Percentiles rank a stretch among this genome's conserved stretches.
Evolutionary conservation across 2,113 vertebrate genomes (phyloP).

Genomic region (Turnix velox): DNA sequence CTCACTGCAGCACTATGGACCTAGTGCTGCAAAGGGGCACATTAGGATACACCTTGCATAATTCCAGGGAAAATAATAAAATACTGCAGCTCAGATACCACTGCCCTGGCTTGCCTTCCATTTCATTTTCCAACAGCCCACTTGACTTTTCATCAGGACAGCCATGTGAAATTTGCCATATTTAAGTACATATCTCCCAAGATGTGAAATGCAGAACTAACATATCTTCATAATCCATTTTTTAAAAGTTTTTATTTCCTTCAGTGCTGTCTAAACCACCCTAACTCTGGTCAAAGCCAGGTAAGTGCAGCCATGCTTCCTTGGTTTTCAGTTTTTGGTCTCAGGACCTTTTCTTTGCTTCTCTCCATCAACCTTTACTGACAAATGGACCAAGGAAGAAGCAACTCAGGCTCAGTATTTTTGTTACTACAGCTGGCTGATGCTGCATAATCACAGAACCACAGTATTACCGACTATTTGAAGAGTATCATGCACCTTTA

Average conservation of each 20-base stretch:
- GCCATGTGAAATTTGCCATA: neutral
- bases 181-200: neutral
- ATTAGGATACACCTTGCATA: neutral
- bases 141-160: neutral
- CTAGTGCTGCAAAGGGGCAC: neutral
- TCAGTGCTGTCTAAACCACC: neutral
- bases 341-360: neutral
- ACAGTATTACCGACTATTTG: neutral
- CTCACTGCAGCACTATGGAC: neutral
- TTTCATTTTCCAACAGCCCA: neutral
- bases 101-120: neutral
- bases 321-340: neutral
- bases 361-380: neutral
- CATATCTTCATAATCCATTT: accelerated
- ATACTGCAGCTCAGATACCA: neutral
- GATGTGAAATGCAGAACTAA: neutral
- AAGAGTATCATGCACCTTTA: neutral
- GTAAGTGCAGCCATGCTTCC: neutral
- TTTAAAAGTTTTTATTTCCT: neutral
- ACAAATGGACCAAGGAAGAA: neutral
- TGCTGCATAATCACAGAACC: neutral
- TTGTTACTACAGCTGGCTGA: neutral
- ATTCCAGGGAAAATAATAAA: neutral
- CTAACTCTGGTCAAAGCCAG: neutral
- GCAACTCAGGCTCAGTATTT: neutral